A percentile compares a stretch with the other conserved stretches of the same genome.
These are phyloP conservation scores for Agapetus fuscipes DNA, from an alignment of 2,888 invertebrate species.

Conservation along the genomic window DNA sequence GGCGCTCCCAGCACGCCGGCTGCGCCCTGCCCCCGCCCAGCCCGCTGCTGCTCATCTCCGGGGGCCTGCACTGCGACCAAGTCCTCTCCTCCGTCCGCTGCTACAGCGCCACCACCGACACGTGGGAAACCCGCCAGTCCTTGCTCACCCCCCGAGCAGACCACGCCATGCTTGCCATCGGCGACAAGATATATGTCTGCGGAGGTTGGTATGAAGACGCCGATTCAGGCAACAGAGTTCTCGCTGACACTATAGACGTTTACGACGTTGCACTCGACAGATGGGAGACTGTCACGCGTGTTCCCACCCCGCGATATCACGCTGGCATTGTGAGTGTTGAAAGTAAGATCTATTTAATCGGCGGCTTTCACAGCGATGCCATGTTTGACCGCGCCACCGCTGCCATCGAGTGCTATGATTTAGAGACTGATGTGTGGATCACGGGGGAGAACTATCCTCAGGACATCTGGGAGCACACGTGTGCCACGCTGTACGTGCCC, in stretches of 20 bases:
- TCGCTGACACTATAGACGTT: conserved; percentile 54
- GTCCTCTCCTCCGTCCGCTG: conserved; percentile 41
- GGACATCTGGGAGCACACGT: conserved; percentile 63
- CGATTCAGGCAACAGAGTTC: conserved; percentile 38
- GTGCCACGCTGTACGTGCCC: conserved; percentile 57
- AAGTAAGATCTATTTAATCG: conserved; percentile 55
- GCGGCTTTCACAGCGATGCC: conserved; percentile 56
- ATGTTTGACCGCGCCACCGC: conserved; percentile 57
- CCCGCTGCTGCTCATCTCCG: conserved; percentile 37
- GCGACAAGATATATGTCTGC: conserved; percentile 50
- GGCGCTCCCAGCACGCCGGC: conserved; percentile 52
- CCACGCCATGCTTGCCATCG: conserved; percentile 51
- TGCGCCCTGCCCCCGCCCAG: conserved; percentile 31
- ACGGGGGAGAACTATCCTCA: conserved; percentile 54
- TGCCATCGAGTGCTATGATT: conserved; percentile 56
- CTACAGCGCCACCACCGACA: conserved; percentile 41
- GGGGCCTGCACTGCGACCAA: conserved; percentile 45
- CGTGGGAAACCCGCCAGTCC: conserved; percentile 44
- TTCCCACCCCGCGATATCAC: conserved; percentile 59
- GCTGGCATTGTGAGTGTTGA: conserved; percentile 55
- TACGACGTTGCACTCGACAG: conserved; percentile 48
- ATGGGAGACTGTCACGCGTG: conserved; percentile 51
- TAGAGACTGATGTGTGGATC: conserved; percentile 50
- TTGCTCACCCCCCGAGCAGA: conserved; percentile 54
- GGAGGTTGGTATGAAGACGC: conserved; percentile 55